Evolutionary conservation across 1,140 invertebrate genomes (phyloP).

Genomic region (Dinoponera quadriceps): DNA sequence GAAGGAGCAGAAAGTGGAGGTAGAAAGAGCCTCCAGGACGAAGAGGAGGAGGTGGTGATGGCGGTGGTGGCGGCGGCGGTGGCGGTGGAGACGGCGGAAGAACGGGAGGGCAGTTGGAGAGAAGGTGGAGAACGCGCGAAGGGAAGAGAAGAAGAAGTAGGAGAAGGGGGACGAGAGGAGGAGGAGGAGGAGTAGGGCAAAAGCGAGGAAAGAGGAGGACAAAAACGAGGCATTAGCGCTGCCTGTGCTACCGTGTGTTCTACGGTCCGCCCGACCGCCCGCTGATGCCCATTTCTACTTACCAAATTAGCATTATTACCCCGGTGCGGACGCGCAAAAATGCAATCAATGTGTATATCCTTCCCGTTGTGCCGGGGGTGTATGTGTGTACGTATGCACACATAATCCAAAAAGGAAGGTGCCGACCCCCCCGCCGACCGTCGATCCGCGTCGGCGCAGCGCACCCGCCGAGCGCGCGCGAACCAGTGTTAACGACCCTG

Average conservation of each 20-base stretch:
- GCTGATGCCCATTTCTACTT: conserved; percentile 83
- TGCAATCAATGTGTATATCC: conserved; percentile 81
- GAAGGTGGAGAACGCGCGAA: conserved; percentile 48
- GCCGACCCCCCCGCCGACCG: conserved; percentile 62
- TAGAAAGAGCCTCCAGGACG: conserved; percentile 29
- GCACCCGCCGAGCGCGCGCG: conserved; percentile 63
- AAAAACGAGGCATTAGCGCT: conserved; percentile 84
- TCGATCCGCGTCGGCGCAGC: conserved; percentile 62
- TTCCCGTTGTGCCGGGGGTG: conserved; percentile 17
- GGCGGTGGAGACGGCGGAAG: conserved; percentile 21
- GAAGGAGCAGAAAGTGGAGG: conserved; percentile 38
- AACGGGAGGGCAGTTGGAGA: conserved; percentile 47
- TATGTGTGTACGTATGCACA: conserved; percentile 45
- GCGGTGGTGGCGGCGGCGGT: conserved; percentile 12
- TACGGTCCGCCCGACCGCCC: conserved; percentile 77
- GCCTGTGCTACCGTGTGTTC: conserved; percentile 79
- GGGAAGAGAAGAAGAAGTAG: conserved; percentile 14
- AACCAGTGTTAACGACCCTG: conserved; percentile 77
- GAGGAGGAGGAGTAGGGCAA: conserved; percentile 37
- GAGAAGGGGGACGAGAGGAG: conserved; percentile 26
- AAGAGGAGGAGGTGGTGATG: conserved; percentile 10
- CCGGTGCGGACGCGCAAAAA: conserved; percentile 75
- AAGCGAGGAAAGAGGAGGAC: conserved; percentile 68
- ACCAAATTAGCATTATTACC: conserved; percentile 84
- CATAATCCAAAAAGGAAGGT: conserved; percentile 74